phyloP scores from a whole-genome alignment of 2,888 invertebrate species.

The Desoria tigrina region DNA sequence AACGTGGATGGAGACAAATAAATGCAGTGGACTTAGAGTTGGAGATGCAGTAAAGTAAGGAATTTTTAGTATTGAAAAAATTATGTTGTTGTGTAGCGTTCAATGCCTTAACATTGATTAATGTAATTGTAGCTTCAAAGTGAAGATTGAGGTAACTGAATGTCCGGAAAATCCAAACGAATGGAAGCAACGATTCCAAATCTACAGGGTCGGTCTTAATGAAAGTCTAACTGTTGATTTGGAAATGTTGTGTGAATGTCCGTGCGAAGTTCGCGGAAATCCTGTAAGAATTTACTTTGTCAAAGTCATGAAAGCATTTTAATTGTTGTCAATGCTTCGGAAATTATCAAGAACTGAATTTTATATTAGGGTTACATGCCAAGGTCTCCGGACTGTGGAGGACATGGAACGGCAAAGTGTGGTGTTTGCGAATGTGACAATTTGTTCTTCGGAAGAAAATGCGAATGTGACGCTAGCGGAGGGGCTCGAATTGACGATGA shows the following conservation, averaged over 20 bases:
- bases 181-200: constrained; percentile 52
- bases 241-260: constrained; percentile 62
- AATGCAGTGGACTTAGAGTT: constrained; percentile 64
- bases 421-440: constrained; percentile 57
- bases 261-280: constrained; percentile 56
- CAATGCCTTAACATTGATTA: too few species aligned
- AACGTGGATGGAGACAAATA: constrained; percentile 66
- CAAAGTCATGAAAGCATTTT: too few species aligned
- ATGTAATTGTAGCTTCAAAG: constrained; percentile 25
- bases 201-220: constrained; percentile 62
- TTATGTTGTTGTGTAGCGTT: neutral
- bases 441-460: constrained; percentile 57
- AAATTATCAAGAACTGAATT: too few species aligned
- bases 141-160: constrained; percentile 37
- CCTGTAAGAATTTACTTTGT: too few species aligned
- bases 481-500: constrained; percentile 20
- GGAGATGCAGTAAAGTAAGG: constrained; percentile 55
- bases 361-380: constrained; percentile 3
- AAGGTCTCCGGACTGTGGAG: constrained; percentile 31
- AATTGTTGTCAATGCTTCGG: too few species aligned
- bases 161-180: constrained; percentile 33
- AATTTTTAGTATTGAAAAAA: neutral
- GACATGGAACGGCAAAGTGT: constrained; percentile 28
- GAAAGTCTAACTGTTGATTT: constrained; percentile 60
- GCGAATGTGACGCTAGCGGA: constrained; percentile 53